Percentiles rank a stretch among this genome's conserved stretches.
Conservation (phyloP, 2,888 invertebrate species). For the Erebia aethiops region DNA sequence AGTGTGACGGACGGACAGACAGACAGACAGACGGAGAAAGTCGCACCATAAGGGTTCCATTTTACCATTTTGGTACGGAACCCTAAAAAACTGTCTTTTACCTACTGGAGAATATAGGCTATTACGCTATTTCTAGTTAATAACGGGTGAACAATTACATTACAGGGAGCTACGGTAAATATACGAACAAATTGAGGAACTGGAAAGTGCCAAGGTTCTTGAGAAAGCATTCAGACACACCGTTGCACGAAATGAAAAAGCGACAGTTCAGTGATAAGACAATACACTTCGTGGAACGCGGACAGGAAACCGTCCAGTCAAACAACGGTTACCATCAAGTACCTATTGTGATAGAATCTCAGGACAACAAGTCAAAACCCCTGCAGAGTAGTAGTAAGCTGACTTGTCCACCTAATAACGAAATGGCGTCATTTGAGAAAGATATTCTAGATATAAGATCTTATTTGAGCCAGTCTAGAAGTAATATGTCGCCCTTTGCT, state of each 20-base stretch:
- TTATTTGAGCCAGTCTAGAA: constrained; percentile 88
- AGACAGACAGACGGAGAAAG: too few relatives aligned
- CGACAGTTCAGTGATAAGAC: constrained; percentile 67
- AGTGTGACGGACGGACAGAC: too few relatives aligned
- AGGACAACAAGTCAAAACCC: constrained; percentile 60
- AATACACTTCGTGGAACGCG: constrained; percentile 65
- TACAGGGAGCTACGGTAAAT: constrained; percentile 84
- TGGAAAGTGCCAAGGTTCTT: constrained; percentile 88
- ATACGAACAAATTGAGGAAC: constrained; percentile 83
- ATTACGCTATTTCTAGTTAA: too few relatives aligned
- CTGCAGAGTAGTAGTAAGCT: constrained; percentile 67
- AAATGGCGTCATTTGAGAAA: constrained; percentile 80
- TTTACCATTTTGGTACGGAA: too few relatives aligned
- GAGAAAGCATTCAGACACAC: constrained; percentile 83
- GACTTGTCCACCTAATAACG: constrained; percentile 74
- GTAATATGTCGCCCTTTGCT: constrained; percentile 88
- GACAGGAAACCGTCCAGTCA: constrained; percentile 58
- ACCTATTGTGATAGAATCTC: constrained; percentile 85
- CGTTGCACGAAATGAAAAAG: constrained; percentile 74
- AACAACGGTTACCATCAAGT: constrained; percentile 85
- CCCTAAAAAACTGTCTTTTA: too few relatives aligned
- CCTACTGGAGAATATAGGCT: too few relatives aligned
- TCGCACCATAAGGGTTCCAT: too few relatives aligned
- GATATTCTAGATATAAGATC: constrained; percentile 88
- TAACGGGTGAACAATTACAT: constrained; percentile 36